Evolutionary conservation across 2,888 invertebrate species (phyloP).

Genomic region (Atrina japonica): DNA sequence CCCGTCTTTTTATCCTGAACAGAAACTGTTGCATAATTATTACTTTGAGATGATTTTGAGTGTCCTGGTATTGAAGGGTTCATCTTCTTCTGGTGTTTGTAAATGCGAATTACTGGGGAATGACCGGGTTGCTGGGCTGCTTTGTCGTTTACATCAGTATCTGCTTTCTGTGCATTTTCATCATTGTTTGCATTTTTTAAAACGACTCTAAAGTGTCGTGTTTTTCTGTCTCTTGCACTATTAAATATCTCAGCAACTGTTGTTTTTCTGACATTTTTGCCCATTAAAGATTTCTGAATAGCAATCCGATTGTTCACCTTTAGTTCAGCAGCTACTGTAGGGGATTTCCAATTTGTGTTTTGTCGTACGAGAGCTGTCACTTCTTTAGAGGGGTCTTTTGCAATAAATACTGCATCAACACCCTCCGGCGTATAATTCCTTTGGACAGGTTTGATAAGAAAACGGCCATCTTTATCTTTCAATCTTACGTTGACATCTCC

Average conservation of each 20-base stretch:
- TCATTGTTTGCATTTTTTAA: slow-evolving; percentile 33
- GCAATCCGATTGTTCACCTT: slow-evolving; percentile 69
- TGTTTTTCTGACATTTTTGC: slow-evolving; percentile 61
- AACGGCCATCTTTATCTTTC: slow-evolving; percentile 58
- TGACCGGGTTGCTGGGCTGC: neutral
- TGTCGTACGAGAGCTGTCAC: slow-evolving; percentile 60
- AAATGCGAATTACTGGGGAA: slow-evolving; percentile 1
- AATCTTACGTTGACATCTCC: slow-evolving; percentile 58
- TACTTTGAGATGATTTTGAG: neutral
- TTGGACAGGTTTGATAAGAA: slow-evolving; percentile 57
- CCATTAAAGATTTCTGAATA: slow-evolving; percentile 65
- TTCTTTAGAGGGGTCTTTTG: slow-evolving; percentile 58
- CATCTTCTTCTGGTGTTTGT: neutral
- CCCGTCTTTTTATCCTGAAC: neutral
- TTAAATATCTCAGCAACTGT: slow-evolving; percentile 65
- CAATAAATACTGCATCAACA: slow-evolving; percentile 39
- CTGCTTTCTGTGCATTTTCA: slow-evolving; percentile 7
- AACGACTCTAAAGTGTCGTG: slow-evolving; percentile 64
- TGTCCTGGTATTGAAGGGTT: neutral
- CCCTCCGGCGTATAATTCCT: slow-evolving; percentile 34
- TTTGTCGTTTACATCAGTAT: neutral
- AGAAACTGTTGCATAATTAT: neutral
- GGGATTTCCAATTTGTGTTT: slow-evolving; percentile 55
- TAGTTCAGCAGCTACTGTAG: slow-evolving; percentile 66
- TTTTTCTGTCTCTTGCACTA: slow-evolving; percentile 60